Base-by-base conservation (phyloP, 2,797 vertebrate genomes). In the Molothrus aeneus region DNA sequence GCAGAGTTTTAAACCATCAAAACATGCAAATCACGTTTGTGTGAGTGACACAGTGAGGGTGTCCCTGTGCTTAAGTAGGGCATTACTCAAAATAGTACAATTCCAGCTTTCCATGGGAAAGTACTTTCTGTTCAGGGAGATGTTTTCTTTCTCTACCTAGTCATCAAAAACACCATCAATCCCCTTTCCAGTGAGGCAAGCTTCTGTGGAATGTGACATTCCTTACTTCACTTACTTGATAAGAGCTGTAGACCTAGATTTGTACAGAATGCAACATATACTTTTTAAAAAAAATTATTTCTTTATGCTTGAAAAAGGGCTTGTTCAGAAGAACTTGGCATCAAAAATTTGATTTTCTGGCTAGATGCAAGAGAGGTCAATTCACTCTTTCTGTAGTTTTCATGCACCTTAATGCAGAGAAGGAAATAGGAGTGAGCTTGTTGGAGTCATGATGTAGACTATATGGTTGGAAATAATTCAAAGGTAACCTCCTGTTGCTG, bases 61-160 rank as follows among this genome's bases (percentile, higher is more conserved):
- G 96, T 96, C 96, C 94, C 95, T 96, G 77, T 60, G 90, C 90
- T 96, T 94, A 94, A 96, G 70, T 92, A 97, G 93, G 85, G 90
- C 95, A 90, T 86, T 92, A 91, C 96, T 96, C 91, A 97, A 96
- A 97, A 97, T 97, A 97, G 95, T 96, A 79, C 89, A 38, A 92
- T 94, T 92, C 66, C 92, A 90, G 83, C 92, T 96, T 94, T 90
- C 93, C 96, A 96, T 96, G 95, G 96, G 96, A 97, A 97, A 96
- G 95, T 94, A 96, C 96, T 97, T 95, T 94, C 92, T 97, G 95
- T 96, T 97, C 94, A 95, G 53, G 7, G 40, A 94, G 80, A 96
- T 94, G 83, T 97, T 97, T 96, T 96, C 66, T 95, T 97, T 96
- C 94, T 92, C 60, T 94, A 93, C 95, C 96, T 97, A 93, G 66